phyloP scores from a whole-genome alignment of 2,797 vertebrate species.

The Eospalax fontanierii region DNA sequence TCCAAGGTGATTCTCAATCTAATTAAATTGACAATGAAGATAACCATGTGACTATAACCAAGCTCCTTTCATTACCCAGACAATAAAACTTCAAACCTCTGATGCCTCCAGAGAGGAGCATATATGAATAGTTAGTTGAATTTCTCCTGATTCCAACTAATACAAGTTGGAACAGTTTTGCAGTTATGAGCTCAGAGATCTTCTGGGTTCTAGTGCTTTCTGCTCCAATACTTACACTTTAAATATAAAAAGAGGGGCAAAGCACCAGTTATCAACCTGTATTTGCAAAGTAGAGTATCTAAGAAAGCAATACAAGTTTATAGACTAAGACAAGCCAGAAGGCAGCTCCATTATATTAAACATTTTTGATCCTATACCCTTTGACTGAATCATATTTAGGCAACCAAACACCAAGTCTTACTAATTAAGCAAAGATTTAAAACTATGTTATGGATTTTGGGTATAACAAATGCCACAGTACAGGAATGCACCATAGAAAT shows the following conservation, averaged over 20 bases:
- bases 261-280: neutral
- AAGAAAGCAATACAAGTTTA: conserved; percentile 35
- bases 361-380: neutral
- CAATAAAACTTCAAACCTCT: conserved; percentile 2
- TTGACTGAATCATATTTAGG: neutral
- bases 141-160: neutral
- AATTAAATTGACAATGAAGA: neutral
- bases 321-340: conserved; percentile 1
- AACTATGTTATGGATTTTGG: neutral
- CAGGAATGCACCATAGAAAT: neutral
- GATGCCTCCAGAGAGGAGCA: neutral
- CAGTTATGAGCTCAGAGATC: neutral
- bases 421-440: conserved; percentile 24
- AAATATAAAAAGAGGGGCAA: conserved; percentile 31
- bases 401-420: neutral
- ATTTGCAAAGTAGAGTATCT: conserved; percentile 42
- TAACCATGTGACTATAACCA: neutral
- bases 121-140: neutral
- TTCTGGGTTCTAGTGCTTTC: neutral
- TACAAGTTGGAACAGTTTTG: neutral
- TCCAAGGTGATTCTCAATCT: neutral
- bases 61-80: neutral
- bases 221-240: conserved; percentile 25
- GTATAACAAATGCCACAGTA: neutral
- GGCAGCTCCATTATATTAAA: conserved; percentile 1